These are phyloP conservation scores for Drosophila persimilis DNA, from an alignment of 1,140 invertebrate species.

Conservation along the genomic window DNA sequence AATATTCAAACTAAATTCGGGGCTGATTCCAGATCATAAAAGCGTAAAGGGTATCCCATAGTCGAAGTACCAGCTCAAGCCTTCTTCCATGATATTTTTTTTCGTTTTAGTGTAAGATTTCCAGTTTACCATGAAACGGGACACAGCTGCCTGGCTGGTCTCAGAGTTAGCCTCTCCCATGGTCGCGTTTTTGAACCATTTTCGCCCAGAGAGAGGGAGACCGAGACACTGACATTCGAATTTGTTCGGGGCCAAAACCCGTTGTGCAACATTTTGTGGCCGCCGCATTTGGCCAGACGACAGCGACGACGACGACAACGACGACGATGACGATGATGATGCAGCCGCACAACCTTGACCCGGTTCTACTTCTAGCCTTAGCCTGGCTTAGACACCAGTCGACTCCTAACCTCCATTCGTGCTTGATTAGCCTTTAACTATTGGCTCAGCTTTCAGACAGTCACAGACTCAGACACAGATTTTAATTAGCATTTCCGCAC, in stretches of 20 bases:
- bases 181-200: slow-evolving; percentile 60
- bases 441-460: slow-evolving; percentile 40
- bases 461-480: slow-evolving; percentile 54
- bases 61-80: not conserved
- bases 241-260: slow-evolving; percentile 36
- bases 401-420: slow-evolving; percentile 51
- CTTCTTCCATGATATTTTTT: not conserved
- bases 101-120: slow-evolving; percentile 40
- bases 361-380: slow-evolving; percentile 52
- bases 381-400: slow-evolving; percentile 21
- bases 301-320: not conserved
- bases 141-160: slow-evolving; percentile 40
- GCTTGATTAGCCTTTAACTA: slow-evolving; percentile 22
- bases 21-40: no score
- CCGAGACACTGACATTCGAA: slow-evolving; percentile 5
- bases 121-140: slow-evolving; percentile 71
- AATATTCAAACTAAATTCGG: no score
- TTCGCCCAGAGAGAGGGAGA: slow-evolving; percentile 34
- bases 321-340: slow-evolving; percentile 5
- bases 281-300: slow-evolving; percentile 54
- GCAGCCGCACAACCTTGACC: slow-evolving; percentile 58
- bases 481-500: slow-evolving; percentile 73
- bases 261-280: slow-evolving; percentile 55
- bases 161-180: slow-evolving; percentile 28
- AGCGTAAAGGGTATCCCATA: no score